Evolutionary conservation across 2,113 vertebrate genomes (phyloP).

Genomic region (Platysteira castanea): DNA sequence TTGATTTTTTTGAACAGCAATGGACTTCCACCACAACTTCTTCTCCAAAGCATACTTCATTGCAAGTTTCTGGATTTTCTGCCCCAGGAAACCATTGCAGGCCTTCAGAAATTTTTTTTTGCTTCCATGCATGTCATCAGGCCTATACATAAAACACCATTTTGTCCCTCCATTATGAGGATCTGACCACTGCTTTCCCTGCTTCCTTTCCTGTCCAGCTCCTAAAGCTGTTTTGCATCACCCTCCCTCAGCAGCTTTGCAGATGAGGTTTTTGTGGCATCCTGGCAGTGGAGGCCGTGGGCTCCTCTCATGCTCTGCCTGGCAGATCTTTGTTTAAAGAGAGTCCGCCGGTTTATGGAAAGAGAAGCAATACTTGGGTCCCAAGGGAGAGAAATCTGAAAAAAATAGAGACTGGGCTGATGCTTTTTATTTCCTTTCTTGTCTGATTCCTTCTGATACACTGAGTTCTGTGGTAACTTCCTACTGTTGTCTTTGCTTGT

Average conservation of each 20-base stretch:
- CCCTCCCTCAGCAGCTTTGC: background rate
- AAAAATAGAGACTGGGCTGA: background rate
- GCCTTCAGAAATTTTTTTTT: background rate
- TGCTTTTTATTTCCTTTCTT: constrained; percentile 14
- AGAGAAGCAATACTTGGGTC: background rate
- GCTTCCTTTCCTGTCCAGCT: background rate
- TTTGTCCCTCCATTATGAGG: background rate
- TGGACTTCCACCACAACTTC: background rate
- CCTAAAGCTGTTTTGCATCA: background rate
- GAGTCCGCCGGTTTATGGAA: accelerated
- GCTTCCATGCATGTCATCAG: background rate
- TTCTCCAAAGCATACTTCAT: background rate
- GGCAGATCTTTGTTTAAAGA: background rate
- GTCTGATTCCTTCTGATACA: background rate
- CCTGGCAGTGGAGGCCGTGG: background rate
- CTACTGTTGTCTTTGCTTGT: constrained; percentile 1
- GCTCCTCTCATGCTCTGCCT: background rate
- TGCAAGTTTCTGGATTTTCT: background rate
- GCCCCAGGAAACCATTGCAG: background rate
- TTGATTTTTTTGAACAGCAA: background rate
- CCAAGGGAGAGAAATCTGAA: background rate
- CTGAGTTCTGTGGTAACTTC: background rate
- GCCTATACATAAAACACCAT: background rate
- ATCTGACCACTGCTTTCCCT: background rate
- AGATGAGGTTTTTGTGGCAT: background rate